Base-by-base conservation (phyloP, 2,888 invertebrate species). In the Dynastes maya region DNA sequence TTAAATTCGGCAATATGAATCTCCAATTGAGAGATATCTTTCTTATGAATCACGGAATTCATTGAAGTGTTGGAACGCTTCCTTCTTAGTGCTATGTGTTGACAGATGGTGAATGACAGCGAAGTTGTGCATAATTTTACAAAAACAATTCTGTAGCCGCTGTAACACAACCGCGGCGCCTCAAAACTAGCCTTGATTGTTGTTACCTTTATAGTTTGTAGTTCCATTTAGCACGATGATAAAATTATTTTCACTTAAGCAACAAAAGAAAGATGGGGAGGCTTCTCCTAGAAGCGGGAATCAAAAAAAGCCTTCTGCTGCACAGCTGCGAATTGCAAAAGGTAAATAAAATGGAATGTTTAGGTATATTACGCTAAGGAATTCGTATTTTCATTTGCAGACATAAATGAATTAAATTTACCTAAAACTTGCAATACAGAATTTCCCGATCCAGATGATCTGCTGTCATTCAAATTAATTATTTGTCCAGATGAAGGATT, bases 401-500 rank as follows among this genome's bases (percentile, higher is more conserved):
- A 98, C 92, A 96, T 98, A 87, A 97, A 97, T 90, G 98, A 98
- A 91, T 90, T 98, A 85, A 98, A 97, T 91, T 92, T 98, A 88
- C 98, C 98, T 83, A 98, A 97, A 91, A 98, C 98, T 81, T 98
- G 98, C 90, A 94, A 93, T 86, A 97, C 97, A 88, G 98, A 98
- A 87, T 98, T 98, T 89, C 97, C 98, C 81, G 98, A 99, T 89
- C 95, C 96, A 82, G 98, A 98, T 91, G 98, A 99, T 90, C 92
- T 99, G 88, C 92, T 98, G 85, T 96, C 94, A 90, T 98, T 99
- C 90, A 98, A 98, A 91, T 91, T 99, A 87, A 94, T 97, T 82
- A 98, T 99, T 88, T 96, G 95, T 86, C 98, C 98, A 80, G 98
- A 99, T 91, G 98, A 98, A 92, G 98, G 98, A 76, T 98, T 97